phyloP scores from a whole-genome alignment of 2,888 invertebrate genomes.

The Leptopilina myrica region DNA sequence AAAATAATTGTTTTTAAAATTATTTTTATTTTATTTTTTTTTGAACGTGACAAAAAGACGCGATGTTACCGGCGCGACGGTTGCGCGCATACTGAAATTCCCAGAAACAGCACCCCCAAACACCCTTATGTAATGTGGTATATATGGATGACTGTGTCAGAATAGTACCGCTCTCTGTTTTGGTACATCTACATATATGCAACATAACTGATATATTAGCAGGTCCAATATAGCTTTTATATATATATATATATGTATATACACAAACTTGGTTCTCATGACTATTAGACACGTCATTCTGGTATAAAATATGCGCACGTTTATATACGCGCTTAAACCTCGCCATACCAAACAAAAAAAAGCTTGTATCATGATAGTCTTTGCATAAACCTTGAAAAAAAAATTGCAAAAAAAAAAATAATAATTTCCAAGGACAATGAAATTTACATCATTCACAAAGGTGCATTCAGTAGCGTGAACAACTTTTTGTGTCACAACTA shows the following conservation, averaged over 20 bases:
- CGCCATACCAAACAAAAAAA: neutral
- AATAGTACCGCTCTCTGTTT: slow-evolving; percentile 22
- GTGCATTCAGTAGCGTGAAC: neutral
- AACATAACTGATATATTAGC: slow-evolving; percentile 30
- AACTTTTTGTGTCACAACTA: neutral
- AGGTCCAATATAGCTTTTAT: slow-evolving; percentile 1
- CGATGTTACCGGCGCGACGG: slow-evolving; percentile 64
- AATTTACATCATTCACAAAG: neutral
- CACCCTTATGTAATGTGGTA: slow-evolving; percentile 35
- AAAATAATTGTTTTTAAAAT: too few species aligned
- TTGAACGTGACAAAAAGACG: slow-evolving; percentile 39
- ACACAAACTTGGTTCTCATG: neutral
- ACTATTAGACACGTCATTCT: slow-evolving; percentile 23
- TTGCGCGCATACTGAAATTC: slow-evolving; percentile 72
- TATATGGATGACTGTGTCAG: neutral
- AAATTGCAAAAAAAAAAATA: neutral
- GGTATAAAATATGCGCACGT: slow-evolving; percentile 6
- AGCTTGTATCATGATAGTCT: slow-evolving; percentile 8
- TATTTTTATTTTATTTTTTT: too few species aligned
- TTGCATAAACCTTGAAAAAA: slow-evolving; percentile 25
- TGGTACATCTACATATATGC: neutral
- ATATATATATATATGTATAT: neutral
- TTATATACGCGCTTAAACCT: slow-evolving; percentile 1
- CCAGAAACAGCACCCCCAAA: slow-evolving; percentile 47
- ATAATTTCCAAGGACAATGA: slow-evolving; percentile 5